Base-by-base conservation (phyloP, 2,888 invertebrate species). In the Timandra comae region DNA sequence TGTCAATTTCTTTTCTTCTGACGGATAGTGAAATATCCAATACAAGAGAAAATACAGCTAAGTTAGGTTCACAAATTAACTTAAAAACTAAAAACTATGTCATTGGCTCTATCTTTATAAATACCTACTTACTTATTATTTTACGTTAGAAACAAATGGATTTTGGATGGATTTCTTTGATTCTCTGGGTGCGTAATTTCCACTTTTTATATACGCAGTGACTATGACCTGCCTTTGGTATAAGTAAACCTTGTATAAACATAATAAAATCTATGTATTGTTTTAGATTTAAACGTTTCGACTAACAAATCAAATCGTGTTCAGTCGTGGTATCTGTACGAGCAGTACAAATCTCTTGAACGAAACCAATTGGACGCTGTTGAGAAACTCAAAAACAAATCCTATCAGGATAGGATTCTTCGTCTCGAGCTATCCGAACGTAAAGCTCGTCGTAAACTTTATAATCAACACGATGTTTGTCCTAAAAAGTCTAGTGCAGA, bases 281-380 rank as follows among this genome's bases (percentile, higher is more conserved):
- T 63, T 66, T 16, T 46, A 80, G 76, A 78, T 62, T 52, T 70
- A 39, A 63, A 76, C 35, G 53, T 60, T 22, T 52, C 62, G 38
- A 38, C 62, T 31, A 71, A 63, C 46, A 80, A 73, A 44, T 69
- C 76, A n/a, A 59, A 63, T 27, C 63, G 79, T 6, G 73, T 82
- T 30, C 73, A 75, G 3, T 82, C 82, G 3, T 85, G 85, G 85
- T 85, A 82, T 41, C 45, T 81, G 26, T 81, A 80, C 31, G 84
- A 85, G 43, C 85, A 85, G 41, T 84, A 64, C 35, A 84, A 77
- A 52, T 69, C 81, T 1, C 52, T 85, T 1, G 80, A 82, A 46
- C 63, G 54, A 24, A 74, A 68, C 38, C 81, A 84, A 47, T 43
- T 71, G 19, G 70, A 81, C 32, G 80, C 78, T 3, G 64, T 73